Evolutionary conservation across 2,113 vertebrate species (phyloP).

Genomic region (Sylvietta virens): DNA sequence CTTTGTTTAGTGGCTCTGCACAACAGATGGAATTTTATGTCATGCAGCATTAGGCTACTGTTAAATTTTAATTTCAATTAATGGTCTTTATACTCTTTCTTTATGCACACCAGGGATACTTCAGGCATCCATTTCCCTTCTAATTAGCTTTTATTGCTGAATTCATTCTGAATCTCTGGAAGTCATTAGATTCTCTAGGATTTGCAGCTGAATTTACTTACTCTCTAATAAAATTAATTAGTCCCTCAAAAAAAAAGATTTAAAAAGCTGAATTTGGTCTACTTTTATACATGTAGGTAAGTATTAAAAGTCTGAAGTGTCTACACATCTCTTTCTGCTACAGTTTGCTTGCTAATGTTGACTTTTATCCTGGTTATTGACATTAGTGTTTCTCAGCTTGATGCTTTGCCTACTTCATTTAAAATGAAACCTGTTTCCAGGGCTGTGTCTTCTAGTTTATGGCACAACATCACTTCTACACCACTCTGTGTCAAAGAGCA

Average conservation of each 20-base stretch:
- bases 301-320: background rate
- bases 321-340: background rate
- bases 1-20: conserved; percentile 63
- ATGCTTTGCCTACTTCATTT: background rate
- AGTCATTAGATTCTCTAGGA: conserved; percentile 75
- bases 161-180: conserved; percentile 76
- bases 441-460: background rate
- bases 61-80: conserved; percentile 83
- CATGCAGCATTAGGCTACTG: conserved; percentile 70
- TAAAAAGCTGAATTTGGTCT: background rate
- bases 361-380: background rate
- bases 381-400: background rate
- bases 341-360: background rate
- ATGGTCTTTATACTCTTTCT: conserved; percentile 72
- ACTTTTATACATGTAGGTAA: background rate
- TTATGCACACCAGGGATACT: conserved; percentile 71
- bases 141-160: conserved; percentile 78
- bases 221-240: conserved; percentile 69
- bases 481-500: background rate
- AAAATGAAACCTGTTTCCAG: background rate
- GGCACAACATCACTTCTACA: background rate
- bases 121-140: conserved; percentile 75
- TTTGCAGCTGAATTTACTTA: conserved; percentile 67
- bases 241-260: background rate
- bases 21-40: conserved; percentile 78